A percentile compares a stretch with the other conserved stretches of the same genome.
These are phyloP conservation scores for Squalus acanthias DNA, from an alignment of 2,797 vertebrate genomes.

Conservation along the genomic window DNA sequence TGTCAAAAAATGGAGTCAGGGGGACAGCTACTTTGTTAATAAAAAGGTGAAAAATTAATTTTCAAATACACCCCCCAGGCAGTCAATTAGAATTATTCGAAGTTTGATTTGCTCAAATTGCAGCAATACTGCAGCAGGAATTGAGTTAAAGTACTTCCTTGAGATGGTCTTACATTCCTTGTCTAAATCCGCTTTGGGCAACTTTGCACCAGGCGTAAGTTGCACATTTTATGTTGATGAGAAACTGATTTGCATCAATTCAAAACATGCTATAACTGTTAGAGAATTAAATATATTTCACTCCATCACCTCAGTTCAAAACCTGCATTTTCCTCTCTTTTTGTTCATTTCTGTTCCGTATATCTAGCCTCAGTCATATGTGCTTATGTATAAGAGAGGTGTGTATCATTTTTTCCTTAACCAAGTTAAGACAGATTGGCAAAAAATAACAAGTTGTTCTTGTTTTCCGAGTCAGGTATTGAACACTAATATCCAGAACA, in stretches of 20 bases:
- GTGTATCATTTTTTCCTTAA: background rate
- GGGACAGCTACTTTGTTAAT: background rate
- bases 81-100: background rate
- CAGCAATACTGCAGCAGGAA: background rate
- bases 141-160: background rate
- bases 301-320: background rate
- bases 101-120: too few relatives aligned
- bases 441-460: constrained; percentile 39
- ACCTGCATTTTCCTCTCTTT: background rate
- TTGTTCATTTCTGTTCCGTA: background rate
- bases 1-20: background rate
- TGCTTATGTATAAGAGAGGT: background rate
- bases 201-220: background rate
- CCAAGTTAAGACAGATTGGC: background rate
- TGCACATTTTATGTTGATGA: background rate
- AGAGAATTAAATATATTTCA: background rate
- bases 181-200: background rate
- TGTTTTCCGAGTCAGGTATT: constrained; percentile 65
- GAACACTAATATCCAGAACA: constrained; percentile 86
- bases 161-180: background rate
- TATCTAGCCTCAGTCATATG: background rate
- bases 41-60: background rate
- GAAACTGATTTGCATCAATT: background rate
- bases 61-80: background rate
- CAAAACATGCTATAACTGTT: background rate